phyloP scores from a whole-genome alignment of 2,113 vertebrate genomes.

The Guaruba guarouba region DNA sequence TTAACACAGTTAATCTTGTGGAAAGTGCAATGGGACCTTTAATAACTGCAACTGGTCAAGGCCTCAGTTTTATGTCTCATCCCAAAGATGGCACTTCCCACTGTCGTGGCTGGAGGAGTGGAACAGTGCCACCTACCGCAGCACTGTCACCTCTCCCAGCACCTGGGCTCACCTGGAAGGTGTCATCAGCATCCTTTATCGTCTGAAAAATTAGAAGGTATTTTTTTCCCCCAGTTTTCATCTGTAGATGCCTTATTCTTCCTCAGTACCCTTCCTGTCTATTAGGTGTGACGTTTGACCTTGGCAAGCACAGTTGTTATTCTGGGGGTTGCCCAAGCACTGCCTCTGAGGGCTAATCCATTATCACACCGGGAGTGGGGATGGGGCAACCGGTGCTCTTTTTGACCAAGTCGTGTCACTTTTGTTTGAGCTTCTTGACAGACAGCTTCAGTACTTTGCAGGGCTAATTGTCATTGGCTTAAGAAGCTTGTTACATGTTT shows the following conservation, averaged over 20 bases:
- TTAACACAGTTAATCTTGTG: constrained; percentile 71
- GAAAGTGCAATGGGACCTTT: constrained; percentile 70
- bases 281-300: not conserved
- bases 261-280: not conserved
- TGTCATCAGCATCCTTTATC: not conserved
- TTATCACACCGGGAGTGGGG: not conserved
- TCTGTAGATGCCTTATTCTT: not conserved
- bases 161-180: not conserved
- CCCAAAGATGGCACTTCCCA: constrained; percentile 54
- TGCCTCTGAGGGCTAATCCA: not conserved
- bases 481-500: constrained; percentile 18
- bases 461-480: constrained; percentile 7
- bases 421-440: not conserved
- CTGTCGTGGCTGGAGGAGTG: not conserved
- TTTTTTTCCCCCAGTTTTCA: not conserved
- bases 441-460: not conserved
- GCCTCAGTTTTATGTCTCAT: constrained; percentile 65
- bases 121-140: constrained; percentile 52
- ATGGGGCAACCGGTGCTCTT: not conserved
- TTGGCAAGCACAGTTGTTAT: not conserved
- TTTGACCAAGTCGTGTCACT: not conserved
- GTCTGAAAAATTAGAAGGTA: not conserved
- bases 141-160: not conserved
- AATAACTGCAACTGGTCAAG: constrained; percentile 68
- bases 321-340: not conserved